phyloP scores from a whole-genome alignment of 2,113 vertebrate genomes.

The Merops nubicus region DNA sequence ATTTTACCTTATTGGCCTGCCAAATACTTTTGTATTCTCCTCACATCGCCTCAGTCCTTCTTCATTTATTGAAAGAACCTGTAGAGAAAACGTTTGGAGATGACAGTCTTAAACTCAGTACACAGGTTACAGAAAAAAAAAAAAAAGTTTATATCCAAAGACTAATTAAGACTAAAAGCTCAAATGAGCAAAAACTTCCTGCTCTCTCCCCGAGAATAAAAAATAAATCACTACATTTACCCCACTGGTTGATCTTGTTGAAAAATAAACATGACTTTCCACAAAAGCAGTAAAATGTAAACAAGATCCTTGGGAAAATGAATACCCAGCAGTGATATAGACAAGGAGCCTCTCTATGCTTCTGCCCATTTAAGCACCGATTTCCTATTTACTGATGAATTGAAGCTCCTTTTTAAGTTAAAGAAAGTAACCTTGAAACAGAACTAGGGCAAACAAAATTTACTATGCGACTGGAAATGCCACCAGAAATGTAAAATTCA shows the following conservation, averaged over 20 bases:
- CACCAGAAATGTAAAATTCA: neutral
- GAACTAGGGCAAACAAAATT: neutral
- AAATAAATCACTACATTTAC: neutral
- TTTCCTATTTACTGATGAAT: neutral
- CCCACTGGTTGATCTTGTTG: neutral
- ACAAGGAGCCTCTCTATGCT: neutral
- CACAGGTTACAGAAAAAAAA: neutral
- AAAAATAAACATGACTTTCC: neutral
- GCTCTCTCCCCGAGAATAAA: neutral
- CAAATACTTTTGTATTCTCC: conserved; percentile 93
- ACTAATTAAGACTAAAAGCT: neutral
- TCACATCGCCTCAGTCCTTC: conserved; percentile 93
- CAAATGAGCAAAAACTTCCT: neutral
- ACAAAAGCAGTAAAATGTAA: neutral
- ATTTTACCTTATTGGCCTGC: conserved; percentile 90
- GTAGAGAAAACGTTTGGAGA: neutral
- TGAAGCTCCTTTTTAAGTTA: neutral
- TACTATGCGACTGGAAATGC: neutral
- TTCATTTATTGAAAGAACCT: conserved; percentile 96
- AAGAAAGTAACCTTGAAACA: neutral
- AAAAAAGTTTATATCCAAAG: neutral
- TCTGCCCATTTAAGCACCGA: neutral
- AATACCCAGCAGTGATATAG: neutral
- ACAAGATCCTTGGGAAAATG: neutral
- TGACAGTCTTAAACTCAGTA: neutral